Percentiles rank a stretch among this genome's conserved stretches.
phyloP scores from a whole-genome alignment of 2,888 invertebrate species.

The Tachina grossa region DNA sequence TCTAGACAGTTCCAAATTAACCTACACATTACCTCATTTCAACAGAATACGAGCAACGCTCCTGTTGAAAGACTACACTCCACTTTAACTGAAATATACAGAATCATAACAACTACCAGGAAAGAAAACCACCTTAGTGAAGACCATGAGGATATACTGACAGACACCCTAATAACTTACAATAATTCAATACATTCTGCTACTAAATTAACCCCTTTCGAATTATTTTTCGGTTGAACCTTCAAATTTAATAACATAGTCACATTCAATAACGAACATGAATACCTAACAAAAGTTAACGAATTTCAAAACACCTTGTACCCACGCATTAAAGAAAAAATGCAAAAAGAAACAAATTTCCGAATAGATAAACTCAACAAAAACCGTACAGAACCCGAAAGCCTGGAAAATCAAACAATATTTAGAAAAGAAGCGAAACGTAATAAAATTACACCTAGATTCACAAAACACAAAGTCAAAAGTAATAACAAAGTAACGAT shows the following conservation, averaged over 20 bases:
- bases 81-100: constrained; percentile 57
- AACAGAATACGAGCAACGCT: constrained; percentile 23
- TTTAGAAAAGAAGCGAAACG: background rate
- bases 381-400: background rate
- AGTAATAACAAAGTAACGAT: too few relatives aligned
- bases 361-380: constrained; percentile 18
- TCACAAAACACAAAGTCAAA: too few relatives aligned
- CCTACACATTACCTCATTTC: constrained; percentile 19
- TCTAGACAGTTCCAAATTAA: constrained; percentile 23
- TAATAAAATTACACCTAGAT: too few relatives aligned
- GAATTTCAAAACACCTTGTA: constrained; percentile 24
- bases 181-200: background rate
- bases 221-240: constrained; percentile 30
- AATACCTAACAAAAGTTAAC: constrained; percentile 45
- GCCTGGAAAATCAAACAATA: background rate
- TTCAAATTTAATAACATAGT: constrained; percentile 16
- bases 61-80: constrained; percentile 22
- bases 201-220: constrained; percentile 45
- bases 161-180: constrained; percentile 33
- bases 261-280: constrained; percentile 38
- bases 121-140: constrained; percentile 29
- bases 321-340: background rate
- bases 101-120: constrained; percentile 26
- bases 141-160: constrained; percentile 37
- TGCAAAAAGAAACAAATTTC: background rate